Conservation (phyloP, 2,797 vertebrate species). For the Aplochiton taeniatus region DNA sequence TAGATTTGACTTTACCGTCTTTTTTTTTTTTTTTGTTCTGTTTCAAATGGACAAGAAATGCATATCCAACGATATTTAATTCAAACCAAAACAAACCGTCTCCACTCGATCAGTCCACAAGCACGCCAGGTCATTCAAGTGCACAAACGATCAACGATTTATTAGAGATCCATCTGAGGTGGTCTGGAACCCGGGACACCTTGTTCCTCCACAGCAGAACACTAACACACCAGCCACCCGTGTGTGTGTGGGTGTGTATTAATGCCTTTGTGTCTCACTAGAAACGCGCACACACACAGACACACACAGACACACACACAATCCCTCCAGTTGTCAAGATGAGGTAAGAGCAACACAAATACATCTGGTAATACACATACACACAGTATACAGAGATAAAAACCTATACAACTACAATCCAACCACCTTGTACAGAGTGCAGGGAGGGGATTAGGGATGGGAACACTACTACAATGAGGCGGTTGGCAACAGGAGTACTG, state of each 20-base stretch:
- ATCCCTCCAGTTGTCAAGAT: conserved; percentile 73
- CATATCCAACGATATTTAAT: conserved; percentile 77
- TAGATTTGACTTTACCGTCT: conserved; percentile 79
- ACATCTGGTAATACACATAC: conserved; percentile 58
- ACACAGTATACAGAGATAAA: conserved; percentile 54
- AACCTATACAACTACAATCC: conserved; percentile 35
- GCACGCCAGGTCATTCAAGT: conserved; percentile 76
- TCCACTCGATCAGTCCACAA: conserved; percentile 73
- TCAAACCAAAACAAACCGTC: conserved; percentile 59
- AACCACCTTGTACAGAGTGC: conserved; percentile 49
- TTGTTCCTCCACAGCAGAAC: conserved; percentile 52
- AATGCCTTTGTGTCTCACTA: conserved; percentile 33
- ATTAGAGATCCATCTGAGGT: conserved; percentile 53
- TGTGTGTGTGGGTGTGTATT: conserved; percentile 31
- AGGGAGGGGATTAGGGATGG: conserved; percentile 39
- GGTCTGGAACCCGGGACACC: conserved; percentile 47
- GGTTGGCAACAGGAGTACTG: conserved; percentile 27
- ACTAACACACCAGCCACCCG: conserved; percentile 53
- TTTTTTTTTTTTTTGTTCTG: conserved; percentile 72
- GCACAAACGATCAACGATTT: conserved; percentile 61
- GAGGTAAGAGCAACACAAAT: conserved; percentile 74
- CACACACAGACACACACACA: conserved; percentile 33
- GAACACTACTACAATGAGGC: conserved; percentile 38
- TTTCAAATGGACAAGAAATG: conserved; percentile 75
- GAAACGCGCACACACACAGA: neutral